Base-by-base conservation (phyloP, 2,797 vertebrate genomes). In the Muscicapa comitata region DNA sequence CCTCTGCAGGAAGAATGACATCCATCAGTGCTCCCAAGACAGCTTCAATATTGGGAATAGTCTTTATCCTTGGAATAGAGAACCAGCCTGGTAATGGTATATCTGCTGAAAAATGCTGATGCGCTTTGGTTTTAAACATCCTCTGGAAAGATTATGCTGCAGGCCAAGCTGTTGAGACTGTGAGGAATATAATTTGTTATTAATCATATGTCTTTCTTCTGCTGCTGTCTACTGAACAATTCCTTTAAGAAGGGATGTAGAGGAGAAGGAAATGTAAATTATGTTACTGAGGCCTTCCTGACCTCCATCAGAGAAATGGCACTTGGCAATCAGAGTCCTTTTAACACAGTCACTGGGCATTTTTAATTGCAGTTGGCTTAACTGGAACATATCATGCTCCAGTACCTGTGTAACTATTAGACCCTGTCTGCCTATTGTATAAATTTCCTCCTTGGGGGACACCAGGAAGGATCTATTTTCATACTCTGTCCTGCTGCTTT, bases 241-340 rank as follows among this genome's bases (percentile, higher is more conserved):
- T 87, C 45, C 68, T 72, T 85, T 54, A 74, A 73, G 53, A 79
- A 71, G 31, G 16, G n/a, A 37, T 65, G 54, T 15, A 48, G 86
- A 85, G 61, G 78, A 87, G 38, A 77, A 40, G 50, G 40, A 93
- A 85, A 77, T 82, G 65, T 73, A 87, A 89, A 74, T 63, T 6
- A 31, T 45, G 35, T 67, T 73, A 29, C 17, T 40, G 72, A 72
- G 75, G 33, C 28, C 59, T 65, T 13, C 1, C 4, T 55, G 40
- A 23, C 19, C 37, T 40, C 21, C 65, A 35, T 53, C 88, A 73
- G 63, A 82, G 54, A 85, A 82, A 68, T 47, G 50, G 43, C 65
- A 57, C 61, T 89, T 65, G 47, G 74, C 63, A 94, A 86, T 94
- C 86, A 90, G 79, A 66, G n/a, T 58, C 65, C 82, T 87, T 82